A percentile compares a stretch with the other conserved stretches of the same genome.
Conservation (phyloP, 2,888 invertebrate species). For the Melinaea menophilus region DNA sequence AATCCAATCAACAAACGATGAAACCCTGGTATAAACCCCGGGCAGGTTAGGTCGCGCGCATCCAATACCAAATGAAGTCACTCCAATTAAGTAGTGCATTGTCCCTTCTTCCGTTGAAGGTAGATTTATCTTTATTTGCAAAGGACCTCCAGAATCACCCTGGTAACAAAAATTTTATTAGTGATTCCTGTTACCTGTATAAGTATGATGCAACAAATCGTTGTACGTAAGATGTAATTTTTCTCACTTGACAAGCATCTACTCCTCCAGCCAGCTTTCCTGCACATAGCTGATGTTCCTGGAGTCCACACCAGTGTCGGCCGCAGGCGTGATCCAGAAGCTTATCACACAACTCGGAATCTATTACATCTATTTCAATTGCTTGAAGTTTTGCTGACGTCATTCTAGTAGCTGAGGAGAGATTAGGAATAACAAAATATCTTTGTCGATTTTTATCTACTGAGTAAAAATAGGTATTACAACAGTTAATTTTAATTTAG, state of each 20-base stretch:
- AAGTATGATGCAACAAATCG: too few species aligned
- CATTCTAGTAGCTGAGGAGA: conserved; percentile 14
- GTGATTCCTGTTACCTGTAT: neutral
- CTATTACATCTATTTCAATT: conserved; percentile 37
- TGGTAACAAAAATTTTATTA: conserved; percentile 40
- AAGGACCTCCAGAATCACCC: conserved; percentile 86
- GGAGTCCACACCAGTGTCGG: conserved; percentile 36
- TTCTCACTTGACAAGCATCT: conserved; percentile 50
- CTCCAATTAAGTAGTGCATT: conserved; percentile 40
- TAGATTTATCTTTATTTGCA: conserved; percentile 59
- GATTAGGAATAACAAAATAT: too few species aligned
- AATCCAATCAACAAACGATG: conserved; percentile 27
- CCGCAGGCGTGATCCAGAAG: conserved; percentile 31
- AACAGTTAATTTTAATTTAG: too few species aligned
- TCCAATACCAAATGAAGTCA: conserved; percentile 39
- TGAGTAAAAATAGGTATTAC: too few species aligned
- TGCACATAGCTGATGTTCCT: conserved; percentile 33
- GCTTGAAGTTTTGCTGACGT: conserved; percentile 33
- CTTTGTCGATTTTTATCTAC: too few species aligned
- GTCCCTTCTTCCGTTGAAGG: conserved; percentile 18
- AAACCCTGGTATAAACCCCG: conserved; percentile 41
- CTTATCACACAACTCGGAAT: conserved; percentile 30
- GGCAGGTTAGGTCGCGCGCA: conserved; percentile 26
- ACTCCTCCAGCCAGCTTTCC: conserved; percentile 34
- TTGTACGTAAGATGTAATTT: too few species aligned